Base-by-base conservation (phyloP, 2,888 invertebrate species). In the Tetheella fluctuosa region DNA sequence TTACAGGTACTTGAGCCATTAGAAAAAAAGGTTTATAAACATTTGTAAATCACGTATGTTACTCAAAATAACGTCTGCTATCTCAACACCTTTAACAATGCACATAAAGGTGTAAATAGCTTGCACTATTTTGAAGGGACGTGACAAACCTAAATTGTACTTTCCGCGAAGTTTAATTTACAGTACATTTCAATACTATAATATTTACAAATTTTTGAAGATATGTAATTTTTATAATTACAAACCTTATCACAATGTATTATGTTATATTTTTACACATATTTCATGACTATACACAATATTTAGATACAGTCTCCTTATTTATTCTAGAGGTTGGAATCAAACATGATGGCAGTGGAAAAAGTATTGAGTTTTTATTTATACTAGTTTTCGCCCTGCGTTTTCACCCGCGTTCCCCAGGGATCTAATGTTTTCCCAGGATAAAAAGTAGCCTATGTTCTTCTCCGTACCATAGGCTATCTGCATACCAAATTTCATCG, bases 211-310 rank as follows among this genome's bases (percentile, higher is more conserved):
- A 66, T 68, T 70, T 63, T 53, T 39, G n/a, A 60, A 74, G 79
- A 81, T 83, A 82, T 83, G 81, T 77, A 73, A 77, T 78, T 72
- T 66, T 59, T 57, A 71, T 69, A 64, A 72, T 70, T 71, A 78
- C 65, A 73, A 74, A 70, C 67, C 77, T 76, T 85, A 86, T 85
- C 83, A 85, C 84, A 81, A 74, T 70, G 64, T 77, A 71, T 80
- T 77, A 81, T 77, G 72, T 76, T 71, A 71, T 69, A 73, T 63
- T 70, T 61, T 69, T 69, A 69, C 68, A 69, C 67, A 59, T 59
- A 61, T 65, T 59, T 58, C 60, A 48, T 59, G 59, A 58, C 52
- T 23, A 55, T 34, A 15, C 23, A 59, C 55, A 61, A 57, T 64
- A 63, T 61, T 61, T 48, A 48, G 63, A 64, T 17, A 68, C 66